phyloP scores from a whole-genome alignment of 1,140 invertebrate genomes.

The Scaptomyza graminum region DNA sequence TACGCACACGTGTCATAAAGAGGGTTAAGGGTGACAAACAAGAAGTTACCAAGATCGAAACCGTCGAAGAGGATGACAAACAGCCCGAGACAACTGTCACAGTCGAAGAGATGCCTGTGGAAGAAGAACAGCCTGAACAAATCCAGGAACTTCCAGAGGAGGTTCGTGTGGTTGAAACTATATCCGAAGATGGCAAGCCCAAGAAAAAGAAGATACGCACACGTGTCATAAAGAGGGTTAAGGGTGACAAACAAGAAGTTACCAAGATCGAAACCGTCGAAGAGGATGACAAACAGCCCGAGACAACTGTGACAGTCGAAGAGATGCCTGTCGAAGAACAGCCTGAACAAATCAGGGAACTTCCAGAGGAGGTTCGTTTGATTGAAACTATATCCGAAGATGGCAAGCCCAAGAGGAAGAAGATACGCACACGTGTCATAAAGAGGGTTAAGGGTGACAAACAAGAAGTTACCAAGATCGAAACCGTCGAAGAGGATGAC shows the following conservation, averaged over 20 bases:
- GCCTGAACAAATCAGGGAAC: background rate
- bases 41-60: background rate
- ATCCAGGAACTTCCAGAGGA: background rate
- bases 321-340: background rate
- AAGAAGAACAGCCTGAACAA: background rate
- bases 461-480: background rate
- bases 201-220: background rate
- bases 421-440: background rate
- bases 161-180: background rate
- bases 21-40: background rate
- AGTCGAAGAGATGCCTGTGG: background rate
- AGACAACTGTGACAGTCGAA: background rate
- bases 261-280: background rate
- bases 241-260: background rate
- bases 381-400: background rate
- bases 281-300: background rate
- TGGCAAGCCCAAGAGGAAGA: background rate
- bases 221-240: background rate
- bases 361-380: background rate
- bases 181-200: background rate
- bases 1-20: background rate
- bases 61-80: background rate
- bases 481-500: background rate
- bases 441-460: background rate
- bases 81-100: background rate